These are phyloP conservation scores for Herpetotheres cachinnans DNA, from an alignment of 2,113 vertebrate genomes.

Conservation along the genomic window DNA sequence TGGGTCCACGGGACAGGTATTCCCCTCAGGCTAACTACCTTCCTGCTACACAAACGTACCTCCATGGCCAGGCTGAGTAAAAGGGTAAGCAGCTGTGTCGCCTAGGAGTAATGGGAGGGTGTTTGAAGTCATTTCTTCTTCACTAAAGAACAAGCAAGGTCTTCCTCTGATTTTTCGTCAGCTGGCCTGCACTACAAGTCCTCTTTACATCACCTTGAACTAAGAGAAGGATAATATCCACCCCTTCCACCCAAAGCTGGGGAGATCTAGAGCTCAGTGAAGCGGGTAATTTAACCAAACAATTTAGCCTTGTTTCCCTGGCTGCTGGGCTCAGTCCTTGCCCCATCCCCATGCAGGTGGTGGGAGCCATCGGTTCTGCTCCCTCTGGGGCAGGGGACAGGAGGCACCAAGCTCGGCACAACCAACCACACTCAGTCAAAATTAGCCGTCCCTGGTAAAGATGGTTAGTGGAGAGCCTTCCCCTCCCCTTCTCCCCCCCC, in stretches of 20 bases:
- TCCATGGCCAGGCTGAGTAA: neutral
- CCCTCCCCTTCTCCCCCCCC: neutral
- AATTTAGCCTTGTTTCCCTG: neutral
- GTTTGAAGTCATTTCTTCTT: neutral
- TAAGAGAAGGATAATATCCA: neutral
- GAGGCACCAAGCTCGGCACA: neutral
- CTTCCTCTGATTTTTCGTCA: neutral
- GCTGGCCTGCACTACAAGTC: neutral
- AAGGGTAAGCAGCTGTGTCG: rapidly evolving
- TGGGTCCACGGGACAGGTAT: rapidly evolving
- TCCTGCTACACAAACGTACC: neutral
- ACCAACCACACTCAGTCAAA: neutral
- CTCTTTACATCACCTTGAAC: neutral
- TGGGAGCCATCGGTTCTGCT: neutral
- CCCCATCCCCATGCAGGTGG: rapidly evolving
- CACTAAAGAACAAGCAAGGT: neutral
- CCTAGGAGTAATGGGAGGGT: neutral
- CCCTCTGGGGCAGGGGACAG: neutral
- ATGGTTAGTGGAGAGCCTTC: neutral
- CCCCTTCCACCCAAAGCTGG: neutral
- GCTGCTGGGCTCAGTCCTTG: neutral
- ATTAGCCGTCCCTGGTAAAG: neutral
- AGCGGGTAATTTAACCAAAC: neutral
- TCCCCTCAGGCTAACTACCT: neutral
- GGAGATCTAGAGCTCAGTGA: neutral